Evolutionary conservation across 2,888 invertebrate species (phyloP).

Genomic region (Apodemia mormo): DNA sequence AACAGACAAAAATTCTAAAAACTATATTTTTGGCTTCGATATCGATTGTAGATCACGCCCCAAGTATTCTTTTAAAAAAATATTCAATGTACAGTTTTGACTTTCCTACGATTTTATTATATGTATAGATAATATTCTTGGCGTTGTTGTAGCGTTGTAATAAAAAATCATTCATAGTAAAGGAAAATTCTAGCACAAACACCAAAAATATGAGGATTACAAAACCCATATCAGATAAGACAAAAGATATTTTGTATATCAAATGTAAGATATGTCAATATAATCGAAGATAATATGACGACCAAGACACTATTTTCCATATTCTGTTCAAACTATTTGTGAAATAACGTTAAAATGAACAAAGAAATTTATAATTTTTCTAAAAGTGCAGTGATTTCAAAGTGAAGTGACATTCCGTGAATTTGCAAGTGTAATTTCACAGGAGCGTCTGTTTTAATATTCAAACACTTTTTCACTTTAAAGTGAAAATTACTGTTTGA

Average conservation of each 20-base stretch:
- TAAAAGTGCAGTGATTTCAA: constrained; percentile 26
- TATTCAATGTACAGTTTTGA: too few relatives aligned
- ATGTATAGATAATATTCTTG: too few relatives aligned
- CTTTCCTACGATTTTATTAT: too few relatives aligned
- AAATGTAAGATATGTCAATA: constrained; percentile 35
- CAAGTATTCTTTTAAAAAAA: too few relatives aligned
- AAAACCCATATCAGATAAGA: constrained; percentile 21
- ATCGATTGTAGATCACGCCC: too few relatives aligned
- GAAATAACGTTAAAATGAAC: constrained; percentile 28
- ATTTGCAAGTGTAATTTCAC: constrained; percentile 55
- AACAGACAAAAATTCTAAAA: too few relatives aligned
- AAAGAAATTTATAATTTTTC: constrained; percentile 3
- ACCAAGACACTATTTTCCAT: constrained; percentile 30
- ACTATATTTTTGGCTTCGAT: too few relatives aligned
- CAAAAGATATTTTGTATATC: constrained; percentile 24
- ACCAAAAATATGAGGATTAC: constrained; percentile 7
- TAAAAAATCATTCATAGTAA: not conserved
- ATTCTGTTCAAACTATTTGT: constrained; percentile 26
- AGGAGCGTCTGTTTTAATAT: constrained; percentile 46
- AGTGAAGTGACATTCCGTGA: constrained; percentile 49
- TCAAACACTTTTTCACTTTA: constrained; percentile 39
- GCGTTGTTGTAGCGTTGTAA: too few relatives aligned
- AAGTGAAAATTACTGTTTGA: constrained; percentile 22
- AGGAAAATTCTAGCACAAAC: constrained; percentile 3
- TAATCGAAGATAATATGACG: constrained; percentile 31